Conservation (phyloP, 1,140 invertebrate genomes). For the Penaeus indicus region DNA sequence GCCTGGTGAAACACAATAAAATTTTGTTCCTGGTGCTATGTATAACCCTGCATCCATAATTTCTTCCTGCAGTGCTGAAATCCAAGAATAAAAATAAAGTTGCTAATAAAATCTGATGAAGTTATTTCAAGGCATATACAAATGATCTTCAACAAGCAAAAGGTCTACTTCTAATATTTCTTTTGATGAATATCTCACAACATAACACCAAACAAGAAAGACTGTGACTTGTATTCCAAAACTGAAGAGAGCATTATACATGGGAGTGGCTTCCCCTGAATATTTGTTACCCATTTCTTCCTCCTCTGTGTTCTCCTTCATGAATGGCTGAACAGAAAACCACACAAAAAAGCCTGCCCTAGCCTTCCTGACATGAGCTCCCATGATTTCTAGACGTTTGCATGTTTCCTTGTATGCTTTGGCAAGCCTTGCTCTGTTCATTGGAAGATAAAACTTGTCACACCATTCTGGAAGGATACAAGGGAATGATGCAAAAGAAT, state of each 20-base stretch:
- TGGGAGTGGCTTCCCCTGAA: neutral
- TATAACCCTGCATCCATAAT: slow-evolving; percentile 20
- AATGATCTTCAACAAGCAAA: no score
- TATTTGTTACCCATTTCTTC: slow-evolving; percentile 18
- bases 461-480: slow-evolving; percentile 26
- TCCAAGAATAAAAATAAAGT: slow-evolving; percentile 15
- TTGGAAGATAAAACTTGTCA: slow-evolving; percentile 36
- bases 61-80: no score
- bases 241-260: neutral
- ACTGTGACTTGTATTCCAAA: neutral
- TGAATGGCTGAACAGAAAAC: slow-evolving; percentile 29
- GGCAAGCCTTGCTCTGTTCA: slow-evolving; percentile 6
- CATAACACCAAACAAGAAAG: no score
- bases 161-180: no score
- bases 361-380: neutral
- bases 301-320: slow-evolving; percentile 16
- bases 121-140: no score
- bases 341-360: slow-evolving; percentile 32
- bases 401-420: slow-evolving; percentile 19
- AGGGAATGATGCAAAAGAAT: no score
- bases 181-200: no score
- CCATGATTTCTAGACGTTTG: slow-evolving; percentile 4
- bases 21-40: slow-evolving; percentile 24
- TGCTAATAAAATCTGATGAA: neutral
- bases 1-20: slow-evolving; percentile 28